Percentiles rank a stretch among this genome's conserved stretches.
phyloP scores from a whole-genome alignment of 2,113 vertebrate genomes.

The Trichechus manatus region DNA sequence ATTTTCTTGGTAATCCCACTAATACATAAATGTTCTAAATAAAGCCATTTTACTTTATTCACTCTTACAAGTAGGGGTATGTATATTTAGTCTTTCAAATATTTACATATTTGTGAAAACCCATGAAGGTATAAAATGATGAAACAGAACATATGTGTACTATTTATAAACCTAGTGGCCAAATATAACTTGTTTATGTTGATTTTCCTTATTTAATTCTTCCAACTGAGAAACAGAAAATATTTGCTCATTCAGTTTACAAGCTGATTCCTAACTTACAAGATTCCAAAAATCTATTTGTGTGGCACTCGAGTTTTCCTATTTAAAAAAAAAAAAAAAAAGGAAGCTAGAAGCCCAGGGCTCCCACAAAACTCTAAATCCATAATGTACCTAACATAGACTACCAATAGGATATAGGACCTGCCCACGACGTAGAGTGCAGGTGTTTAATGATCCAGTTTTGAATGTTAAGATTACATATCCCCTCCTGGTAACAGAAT shows the following conservation, averaged over 20 bases:
- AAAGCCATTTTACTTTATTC: neutral
- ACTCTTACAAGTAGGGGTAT: neutral
- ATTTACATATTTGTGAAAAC: constrained; percentile 57
- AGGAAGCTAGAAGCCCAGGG: neutral
- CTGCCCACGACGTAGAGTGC: neutral
- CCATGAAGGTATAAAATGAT: constrained; percentile 2
- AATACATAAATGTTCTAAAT: neutral
- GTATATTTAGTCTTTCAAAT: constrained; percentile 29
- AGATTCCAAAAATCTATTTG: neutral
- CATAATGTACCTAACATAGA: neutral
- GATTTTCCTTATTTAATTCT: constrained; percentile 53
- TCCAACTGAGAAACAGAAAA: constrained; percentile 41
- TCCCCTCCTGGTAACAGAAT: neutral
- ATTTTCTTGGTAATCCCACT: constrained; percentile 44
- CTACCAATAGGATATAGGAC: neutral
- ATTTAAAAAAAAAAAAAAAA: neutral
- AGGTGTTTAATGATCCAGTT: neutral
- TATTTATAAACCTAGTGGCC: neutral
- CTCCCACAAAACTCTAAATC: neutral
- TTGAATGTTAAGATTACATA: neutral
- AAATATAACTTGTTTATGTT: constrained; percentile 34
- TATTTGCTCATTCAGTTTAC: constrained; percentile 27
- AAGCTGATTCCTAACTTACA: neutral
- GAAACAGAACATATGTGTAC: neutral
- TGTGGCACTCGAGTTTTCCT: neutral